Conservation (phyloP, 1,140 invertebrate genomes). For the Leptinotarsa texana region DNA sequence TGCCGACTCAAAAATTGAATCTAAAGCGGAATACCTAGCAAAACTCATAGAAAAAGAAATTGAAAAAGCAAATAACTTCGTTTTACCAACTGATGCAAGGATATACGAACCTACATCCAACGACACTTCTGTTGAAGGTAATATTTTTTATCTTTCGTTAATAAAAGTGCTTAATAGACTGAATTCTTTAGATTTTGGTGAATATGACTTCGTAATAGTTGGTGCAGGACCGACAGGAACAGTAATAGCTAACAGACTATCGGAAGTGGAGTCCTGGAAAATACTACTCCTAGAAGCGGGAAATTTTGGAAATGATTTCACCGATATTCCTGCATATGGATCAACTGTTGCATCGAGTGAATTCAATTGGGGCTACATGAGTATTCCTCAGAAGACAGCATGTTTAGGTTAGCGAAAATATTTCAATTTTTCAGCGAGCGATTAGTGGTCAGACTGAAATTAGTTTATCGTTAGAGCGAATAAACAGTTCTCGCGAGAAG, state of each 20-base stretch:
- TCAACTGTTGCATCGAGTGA: conserved; percentile 60
- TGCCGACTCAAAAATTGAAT: background rate
- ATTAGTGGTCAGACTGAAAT: too few species aligned
- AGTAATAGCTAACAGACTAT: conserved; percentile 82
- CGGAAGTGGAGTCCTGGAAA: conserved; percentile 75
- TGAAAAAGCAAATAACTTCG: background rate
- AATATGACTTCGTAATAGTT: conserved; percentile 81
- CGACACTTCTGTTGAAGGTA: background rate
- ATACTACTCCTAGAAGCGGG: conserved; percentile 85
- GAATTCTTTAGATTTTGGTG: conserved; percentile 2
- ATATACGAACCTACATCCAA: background rate
- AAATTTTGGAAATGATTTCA: conserved; percentile 55
- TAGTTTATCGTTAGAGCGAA: background rate
- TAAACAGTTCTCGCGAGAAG: background rate
- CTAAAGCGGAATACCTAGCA: background rate
- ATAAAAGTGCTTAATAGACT: too few species aligned
- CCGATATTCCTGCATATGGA: conserved; percentile 66
- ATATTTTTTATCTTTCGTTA: background rate
- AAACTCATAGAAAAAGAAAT: background rate
- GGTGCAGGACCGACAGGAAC: conserved; percentile 87
- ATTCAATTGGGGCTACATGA: conserved; percentile 72
- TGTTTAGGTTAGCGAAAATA: conserved; percentile 31
- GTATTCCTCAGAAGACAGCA: conserved; percentile 51
- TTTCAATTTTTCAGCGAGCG: too few species aligned
- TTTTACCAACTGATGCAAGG: conserved; percentile 10